phyloP scores from a whole-genome alignment of 2,113 vertebrate genomes.

The Scopus umbretta region DNA sequence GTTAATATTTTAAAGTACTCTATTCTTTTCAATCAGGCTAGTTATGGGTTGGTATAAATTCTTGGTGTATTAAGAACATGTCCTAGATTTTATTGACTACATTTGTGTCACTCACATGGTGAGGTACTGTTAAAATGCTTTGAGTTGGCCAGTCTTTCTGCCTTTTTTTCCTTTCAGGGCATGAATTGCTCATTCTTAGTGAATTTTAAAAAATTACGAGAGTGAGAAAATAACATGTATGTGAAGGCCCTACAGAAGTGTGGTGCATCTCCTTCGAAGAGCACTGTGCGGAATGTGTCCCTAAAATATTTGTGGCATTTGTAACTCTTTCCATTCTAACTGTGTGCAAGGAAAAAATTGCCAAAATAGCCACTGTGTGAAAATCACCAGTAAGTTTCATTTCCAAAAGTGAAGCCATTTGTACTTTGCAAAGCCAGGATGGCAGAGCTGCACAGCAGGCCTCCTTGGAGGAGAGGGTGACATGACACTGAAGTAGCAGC shows the following conservation, averaged over 20 bases:
- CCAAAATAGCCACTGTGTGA: not conserved
- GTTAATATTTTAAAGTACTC: not conserved
- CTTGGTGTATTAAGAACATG: not conserved
- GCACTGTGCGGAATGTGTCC: not conserved
- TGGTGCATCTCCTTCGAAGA: slow-evolving; percentile 1
- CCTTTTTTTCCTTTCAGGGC: not conserved
- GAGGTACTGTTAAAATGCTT: not conserved
- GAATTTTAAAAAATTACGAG: not conserved
- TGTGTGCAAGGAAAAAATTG: not conserved
- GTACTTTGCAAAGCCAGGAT: not conserved
- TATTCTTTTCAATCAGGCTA: not conserved
- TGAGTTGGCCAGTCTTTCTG: not conserved
- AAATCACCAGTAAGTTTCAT: not conserved
- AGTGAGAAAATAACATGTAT: not conserved
- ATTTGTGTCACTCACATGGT: not conserved
- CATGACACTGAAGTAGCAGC: not conserved
- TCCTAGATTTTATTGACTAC: not conserved
- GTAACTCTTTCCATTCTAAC: slow-evolving; percentile 4
- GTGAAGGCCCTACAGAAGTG: not conserved
- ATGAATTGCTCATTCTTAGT: not conserved
- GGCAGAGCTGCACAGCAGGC: not conserved
- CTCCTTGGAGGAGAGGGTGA: not conserved
- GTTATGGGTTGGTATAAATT: not conserved
- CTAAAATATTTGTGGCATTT: not conserved
- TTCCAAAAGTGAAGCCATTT: not conserved